Base-by-base conservation (phyloP, 2,113 vertebrate genomes). In the Nesogale talazaci region DNA sequence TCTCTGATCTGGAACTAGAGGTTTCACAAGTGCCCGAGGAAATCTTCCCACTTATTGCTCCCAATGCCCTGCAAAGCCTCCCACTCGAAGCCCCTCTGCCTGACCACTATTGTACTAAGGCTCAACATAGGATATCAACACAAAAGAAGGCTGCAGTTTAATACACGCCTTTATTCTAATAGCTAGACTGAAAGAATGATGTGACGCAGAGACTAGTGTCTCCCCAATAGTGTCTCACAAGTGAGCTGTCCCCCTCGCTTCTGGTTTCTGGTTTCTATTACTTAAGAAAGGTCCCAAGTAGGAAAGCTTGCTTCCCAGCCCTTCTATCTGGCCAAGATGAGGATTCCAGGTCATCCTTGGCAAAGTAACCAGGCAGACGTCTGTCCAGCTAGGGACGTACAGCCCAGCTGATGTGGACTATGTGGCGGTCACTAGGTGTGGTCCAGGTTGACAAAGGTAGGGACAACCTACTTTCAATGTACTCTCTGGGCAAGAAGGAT, bases 201-300 rank as follows among this genome's bases (percentile, higher is more conserved):
- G 19, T 80, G 61, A 75, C 56, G 46, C 77, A 63, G 57, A 75
- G 74, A 69, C 31, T 69, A 52, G 46, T 52, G 46, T 52, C 46
- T 52, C 65, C 16, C 2, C 16, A 70, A 34, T n/a, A n/a, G n/a
- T n/a, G n/a, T n/a, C n/a, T n/a, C n/a, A n/a, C n/a, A 70, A 95
- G 83, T 22, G 17, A 72, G 15, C 10, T 52, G 46, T 52, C 46
- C 16, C 17, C 56, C 31, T 16, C 42, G 52, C n/a, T 80, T 52
- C 29, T 56, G 74, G 65, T 42, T 70, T 12, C 75, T 23, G 46
- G 29, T 93, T 84, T 90, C 42, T 56, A 86, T 83, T 85, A 52
- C 46, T 74, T 74, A 95, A 86, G 92, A 95, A 95, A 90, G 90
- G 36, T 23, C 80, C n/a, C 82, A 88, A 83, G 88, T 40, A 88